Evolutionary conservation across 2,113 vertebrate species (phyloP).

Genomic region (Psammodynastes pulverulentus): DNA sequence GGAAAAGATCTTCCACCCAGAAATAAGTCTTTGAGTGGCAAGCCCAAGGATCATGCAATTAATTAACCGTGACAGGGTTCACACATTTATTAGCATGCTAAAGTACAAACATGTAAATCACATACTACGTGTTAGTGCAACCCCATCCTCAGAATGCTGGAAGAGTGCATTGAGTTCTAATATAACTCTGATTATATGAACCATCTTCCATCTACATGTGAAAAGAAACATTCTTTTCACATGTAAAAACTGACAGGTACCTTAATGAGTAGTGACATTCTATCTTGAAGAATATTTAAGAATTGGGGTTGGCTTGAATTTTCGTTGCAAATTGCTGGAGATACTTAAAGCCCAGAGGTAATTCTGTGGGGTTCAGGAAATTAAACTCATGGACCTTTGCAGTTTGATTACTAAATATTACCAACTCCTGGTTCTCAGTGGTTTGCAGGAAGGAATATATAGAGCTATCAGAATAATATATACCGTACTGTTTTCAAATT

Average conservation of each 20-base stretch:
- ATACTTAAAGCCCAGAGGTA: not conserved
- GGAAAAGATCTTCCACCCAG: not conserved
- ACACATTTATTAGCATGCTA: not conserved
- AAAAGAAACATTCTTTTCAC: not conserved
- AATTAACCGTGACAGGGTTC: not conserved
- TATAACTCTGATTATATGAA: not conserved
- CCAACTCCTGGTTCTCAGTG: not conserved
- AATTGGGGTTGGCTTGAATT: too few species aligned
- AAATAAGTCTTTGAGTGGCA: not conserved
- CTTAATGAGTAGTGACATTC: not conserved
- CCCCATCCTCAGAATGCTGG: not conserved
- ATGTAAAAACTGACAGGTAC: not conserved
- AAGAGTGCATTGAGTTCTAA: not conserved
- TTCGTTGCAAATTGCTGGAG: not conserved
- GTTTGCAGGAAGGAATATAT: not conserved
- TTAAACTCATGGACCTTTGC: not conserved
- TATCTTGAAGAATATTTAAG: not conserved
- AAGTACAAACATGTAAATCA: not conserved
- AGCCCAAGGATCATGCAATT: not conserved
- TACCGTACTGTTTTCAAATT: not conserved
- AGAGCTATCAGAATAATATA: not conserved
- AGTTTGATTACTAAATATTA: not conserved
- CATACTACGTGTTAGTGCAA: not conserved
- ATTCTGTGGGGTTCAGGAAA: not conserved
- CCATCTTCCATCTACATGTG: too few species aligned